phyloP scores from a whole-genome alignment of 2,888 invertebrate genomes.

The Eupithecia vulgata region DNA sequence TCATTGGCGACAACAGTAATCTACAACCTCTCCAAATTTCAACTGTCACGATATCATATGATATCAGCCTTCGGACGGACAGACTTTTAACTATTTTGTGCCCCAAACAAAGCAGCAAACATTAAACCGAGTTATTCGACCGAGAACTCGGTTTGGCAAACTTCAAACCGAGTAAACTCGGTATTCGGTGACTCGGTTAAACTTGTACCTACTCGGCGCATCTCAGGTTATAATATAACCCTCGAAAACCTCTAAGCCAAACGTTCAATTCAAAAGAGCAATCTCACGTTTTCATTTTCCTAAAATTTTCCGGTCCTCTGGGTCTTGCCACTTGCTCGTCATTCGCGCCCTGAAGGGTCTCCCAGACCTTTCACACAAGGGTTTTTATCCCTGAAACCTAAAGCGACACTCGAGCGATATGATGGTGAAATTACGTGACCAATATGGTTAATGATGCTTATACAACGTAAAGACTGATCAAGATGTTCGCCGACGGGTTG shows the following conservation, averaged over 20 bases:
- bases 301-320: constrained; percentile 23
- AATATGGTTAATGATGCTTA: constrained; percentile 31
- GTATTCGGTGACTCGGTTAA: too few species aligned
- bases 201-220: too few species aligned
- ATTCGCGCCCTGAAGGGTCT: constrained; percentile 17
- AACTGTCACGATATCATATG: too few species aligned
- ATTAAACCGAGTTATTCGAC: too few species aligned
- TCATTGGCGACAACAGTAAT: too few species aligned
- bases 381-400: constrained; percentile 42
- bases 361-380: constrained; percentile 25
- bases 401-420: constrained; percentile 28
- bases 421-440: constrained; percentile 30
- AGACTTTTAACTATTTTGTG: too few species aligned
- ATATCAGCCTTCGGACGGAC: too few species aligned
- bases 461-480: constrained; percentile 14
- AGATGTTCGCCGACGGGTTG: not conserved
- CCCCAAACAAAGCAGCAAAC: too few species aligned
- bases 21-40: too few species aligned
- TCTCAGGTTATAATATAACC: not conserved
- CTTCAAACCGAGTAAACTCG: too few species aligned
- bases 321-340: constrained; percentile 19
- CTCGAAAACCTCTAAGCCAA: not conserved
- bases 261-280: constrained; percentile 15
- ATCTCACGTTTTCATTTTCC: constrained; percentile 8
- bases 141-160: too few species aligned